A percentile compares a stretch with the other conserved stretches of the same genome.
phyloP scores from a whole-genome alignment of 2,113 vertebrate species.

The Paramisgurnus dabryanus region DNA sequence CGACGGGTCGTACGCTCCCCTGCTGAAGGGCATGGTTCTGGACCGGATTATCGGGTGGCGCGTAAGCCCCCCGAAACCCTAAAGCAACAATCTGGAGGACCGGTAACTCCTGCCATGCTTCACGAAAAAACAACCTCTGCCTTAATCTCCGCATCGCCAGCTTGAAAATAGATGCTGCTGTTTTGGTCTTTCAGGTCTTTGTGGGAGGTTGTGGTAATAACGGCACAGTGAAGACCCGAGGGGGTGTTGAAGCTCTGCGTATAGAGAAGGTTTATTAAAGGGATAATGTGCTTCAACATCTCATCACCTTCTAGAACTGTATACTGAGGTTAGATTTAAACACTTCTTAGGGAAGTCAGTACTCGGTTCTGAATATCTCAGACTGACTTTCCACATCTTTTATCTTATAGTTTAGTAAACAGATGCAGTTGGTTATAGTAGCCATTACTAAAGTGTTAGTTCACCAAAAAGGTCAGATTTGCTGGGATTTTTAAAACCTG shows the following conservation, averaged over 20 bases:
- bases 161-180: constrained; percentile 33
- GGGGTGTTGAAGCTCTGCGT: constrained; percentile 4
- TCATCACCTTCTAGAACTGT: not conserved
- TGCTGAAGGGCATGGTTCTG: constrained; percentile 24
- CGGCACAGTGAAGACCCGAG: constrained; percentile 20
- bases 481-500: too few relatives aligned
- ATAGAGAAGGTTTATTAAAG: constrained; percentile 30
- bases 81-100: constrained; percentile 22
- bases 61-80: constrained; percentile 33
- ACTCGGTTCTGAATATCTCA: too few relatives aligned
- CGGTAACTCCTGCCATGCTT: not conserved
- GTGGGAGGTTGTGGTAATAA: constrained; percentile 31
- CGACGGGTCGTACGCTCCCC: not conserved
- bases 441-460: too few relatives aligned
- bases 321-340: not conserved
- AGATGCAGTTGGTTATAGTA: too few relatives aligned
- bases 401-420: too few relatives aligned
- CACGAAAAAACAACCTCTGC: constrained; percentile 36
- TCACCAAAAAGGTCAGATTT: too few relatives aligned
- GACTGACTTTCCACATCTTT: too few relatives aligned
- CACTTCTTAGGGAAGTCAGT: not conserved
- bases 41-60: constrained; percentile 38
- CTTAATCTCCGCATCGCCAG: constrained; percentile 30
- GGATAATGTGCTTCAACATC: constrained; percentile 12
- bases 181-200: constrained; percentile 49